A percentile compares a stretch with the other conserved stretches of the same genome.
Conservation (phyloP, 2,797 vertebrate genomes). For the Pachyuromys duprasi region DNA sequence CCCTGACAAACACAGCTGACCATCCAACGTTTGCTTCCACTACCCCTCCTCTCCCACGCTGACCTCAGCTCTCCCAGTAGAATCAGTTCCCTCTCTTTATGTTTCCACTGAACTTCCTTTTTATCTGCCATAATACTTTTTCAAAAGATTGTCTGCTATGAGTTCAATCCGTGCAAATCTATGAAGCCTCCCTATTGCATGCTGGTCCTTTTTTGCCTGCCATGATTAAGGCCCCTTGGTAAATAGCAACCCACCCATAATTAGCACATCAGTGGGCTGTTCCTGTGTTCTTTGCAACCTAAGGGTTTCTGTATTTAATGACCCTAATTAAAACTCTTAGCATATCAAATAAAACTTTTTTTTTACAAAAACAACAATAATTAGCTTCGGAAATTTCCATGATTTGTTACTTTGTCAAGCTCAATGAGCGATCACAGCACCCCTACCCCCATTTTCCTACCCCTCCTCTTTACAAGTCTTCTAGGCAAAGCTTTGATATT, state of each 20-base stretch:
- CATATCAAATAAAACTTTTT: conserved; percentile 63
- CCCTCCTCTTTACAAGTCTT: conserved; percentile 18
- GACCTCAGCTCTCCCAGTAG: not conserved
- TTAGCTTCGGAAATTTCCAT: conserved; percentile 57
- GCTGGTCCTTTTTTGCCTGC: not conserved
- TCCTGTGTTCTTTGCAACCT: conserved; percentile 43
- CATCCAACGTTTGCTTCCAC: conserved; percentile 12
- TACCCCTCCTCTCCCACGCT: not conserved
- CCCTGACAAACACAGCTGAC: not conserved
- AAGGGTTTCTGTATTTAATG: conserved; percentile 66
- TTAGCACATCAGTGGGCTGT: not conserved
- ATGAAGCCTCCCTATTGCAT: not conserved
- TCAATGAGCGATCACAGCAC: not conserved
- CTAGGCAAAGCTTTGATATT: conserved; percentile 52
- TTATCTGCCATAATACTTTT: conserved; percentile 15
- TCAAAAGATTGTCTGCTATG: not conserved
- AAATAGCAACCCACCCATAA: not conserved
- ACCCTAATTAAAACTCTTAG: conserved; percentile 70
- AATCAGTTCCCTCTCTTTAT: not conserved
- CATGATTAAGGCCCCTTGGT: not conserved
- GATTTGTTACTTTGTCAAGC: conserved; percentile 61
- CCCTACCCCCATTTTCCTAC: not conserved
- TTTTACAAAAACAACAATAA: conserved; percentile 67
- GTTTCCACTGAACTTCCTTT: not conserved
- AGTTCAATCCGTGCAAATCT: not conserved